Percentiles rank a stretch among this genome's conserved stretches.
These are phyloP conservation scores for Oophaga sylvatica DNA, from an alignment of 2,797 vertebrate species.

Conservation along the genomic window DNA sequence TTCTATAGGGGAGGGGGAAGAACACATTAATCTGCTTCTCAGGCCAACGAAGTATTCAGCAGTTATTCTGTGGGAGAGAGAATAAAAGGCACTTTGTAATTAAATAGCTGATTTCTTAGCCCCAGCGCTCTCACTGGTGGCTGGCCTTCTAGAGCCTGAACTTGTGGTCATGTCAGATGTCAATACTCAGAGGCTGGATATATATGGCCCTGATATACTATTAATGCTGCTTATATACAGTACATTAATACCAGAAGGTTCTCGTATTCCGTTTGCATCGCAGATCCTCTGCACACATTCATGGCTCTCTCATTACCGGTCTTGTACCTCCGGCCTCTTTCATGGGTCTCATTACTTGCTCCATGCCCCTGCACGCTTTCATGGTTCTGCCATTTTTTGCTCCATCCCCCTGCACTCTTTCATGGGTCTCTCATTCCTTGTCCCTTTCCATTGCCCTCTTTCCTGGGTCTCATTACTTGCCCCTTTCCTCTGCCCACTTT, in stretches of 20 bases:
- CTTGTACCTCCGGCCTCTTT: no score
- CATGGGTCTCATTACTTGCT: no score
- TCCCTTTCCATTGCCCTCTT: no score
- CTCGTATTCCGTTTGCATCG: no score
- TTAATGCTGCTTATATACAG: neutral
- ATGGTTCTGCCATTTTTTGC: no score
- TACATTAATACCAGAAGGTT: neutral
- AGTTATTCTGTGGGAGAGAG: neutral
- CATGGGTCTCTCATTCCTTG: no score
- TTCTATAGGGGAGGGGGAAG: slow-evolving; percentile 6
- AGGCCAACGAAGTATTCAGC: neutral
- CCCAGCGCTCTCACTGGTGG: neutral
- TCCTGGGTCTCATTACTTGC: no score
- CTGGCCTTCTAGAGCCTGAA: neutral
- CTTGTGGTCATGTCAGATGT: neutral
- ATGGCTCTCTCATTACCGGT: no score
- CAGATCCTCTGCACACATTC: no score
- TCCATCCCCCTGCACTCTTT: no score
- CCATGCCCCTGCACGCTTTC: no score
- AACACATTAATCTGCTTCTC: slow-evolving; percentile 11
- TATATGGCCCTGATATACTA: neutral
- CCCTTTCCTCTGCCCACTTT: no score
- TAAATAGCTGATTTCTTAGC: neutral
- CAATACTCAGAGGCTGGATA: neutral
- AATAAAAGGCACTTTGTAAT: neutral